Evolutionary conservation across 2,797 vertebrate genomes (phyloP).

Genomic region (Ficedula albicollis): DNA sequence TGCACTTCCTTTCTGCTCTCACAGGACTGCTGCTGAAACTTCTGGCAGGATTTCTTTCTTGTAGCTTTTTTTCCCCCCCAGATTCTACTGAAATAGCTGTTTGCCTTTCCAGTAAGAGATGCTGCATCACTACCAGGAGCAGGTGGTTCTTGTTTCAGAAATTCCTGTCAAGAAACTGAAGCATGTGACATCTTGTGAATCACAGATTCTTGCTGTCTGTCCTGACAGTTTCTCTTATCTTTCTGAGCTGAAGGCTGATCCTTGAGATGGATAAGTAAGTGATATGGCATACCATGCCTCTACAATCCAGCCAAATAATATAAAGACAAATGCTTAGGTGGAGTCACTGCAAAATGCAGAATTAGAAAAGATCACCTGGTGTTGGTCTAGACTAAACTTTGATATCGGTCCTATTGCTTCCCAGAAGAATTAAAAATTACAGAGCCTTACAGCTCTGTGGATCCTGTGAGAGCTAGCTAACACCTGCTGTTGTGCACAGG

Average conservation of each 20-base stretch:
- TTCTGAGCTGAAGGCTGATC: constrained; percentile 15
- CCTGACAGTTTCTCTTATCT: constrained; percentile 39
- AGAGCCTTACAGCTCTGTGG: not conserved
- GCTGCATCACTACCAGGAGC: constrained; percentile 21
- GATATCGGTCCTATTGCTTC: not conserved
- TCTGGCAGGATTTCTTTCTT: constrained; percentile 31
- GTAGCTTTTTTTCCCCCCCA: not conserved
- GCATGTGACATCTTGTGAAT: constrained; percentile 36
- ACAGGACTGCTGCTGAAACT: not conserved
- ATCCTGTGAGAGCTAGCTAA: too few species aligned
- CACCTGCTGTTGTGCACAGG: too few species aligned
- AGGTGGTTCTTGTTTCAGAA: constrained; percentile 54
- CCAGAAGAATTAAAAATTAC: not conserved
- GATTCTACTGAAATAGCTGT: constrained; percentile 12
- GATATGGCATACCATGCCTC: not conserved
- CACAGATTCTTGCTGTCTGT: constrained; percentile 22
- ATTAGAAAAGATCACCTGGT: not conserved
- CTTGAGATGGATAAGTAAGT: not conserved
- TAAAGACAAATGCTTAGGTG: constrained; percentile 16
- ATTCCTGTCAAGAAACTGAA: constrained; percentile 26
- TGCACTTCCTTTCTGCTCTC: constrained; percentile 39
- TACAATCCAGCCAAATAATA: not conserved
- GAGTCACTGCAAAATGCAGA: constrained; percentile 18
- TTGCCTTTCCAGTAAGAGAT: constrained; percentile 24
- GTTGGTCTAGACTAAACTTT: not conserved